These are phyloP conservation scores for Bombus sylvicola DNA, from an alignment of 1,140 invertebrate genomes.

Conservation along the genomic window DNA sequence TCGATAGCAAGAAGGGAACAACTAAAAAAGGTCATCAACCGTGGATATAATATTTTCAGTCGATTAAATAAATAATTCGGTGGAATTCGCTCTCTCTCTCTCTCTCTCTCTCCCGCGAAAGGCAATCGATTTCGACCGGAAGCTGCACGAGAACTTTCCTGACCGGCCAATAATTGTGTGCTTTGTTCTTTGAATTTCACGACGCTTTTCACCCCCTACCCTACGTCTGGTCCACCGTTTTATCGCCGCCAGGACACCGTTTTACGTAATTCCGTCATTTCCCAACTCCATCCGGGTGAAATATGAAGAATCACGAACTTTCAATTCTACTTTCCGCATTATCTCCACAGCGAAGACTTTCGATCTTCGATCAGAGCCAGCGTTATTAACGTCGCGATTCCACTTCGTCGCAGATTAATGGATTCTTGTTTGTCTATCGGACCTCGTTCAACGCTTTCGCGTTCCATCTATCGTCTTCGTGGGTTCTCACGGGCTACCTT, in stretches of 20 bases:
- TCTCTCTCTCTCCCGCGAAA: too few relatives aligned
- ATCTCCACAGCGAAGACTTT: conserved; percentile 24
- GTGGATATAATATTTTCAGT: not conserved
- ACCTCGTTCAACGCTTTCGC: conserved; percentile 16
- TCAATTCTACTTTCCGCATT: conserved; percentile 26
- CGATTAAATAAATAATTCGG: conserved; percentile 1
- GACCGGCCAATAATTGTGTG: conserved; percentile 16
- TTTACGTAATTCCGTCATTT: conserved; percentile 29
- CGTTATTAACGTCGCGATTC: conserved; percentile 45
- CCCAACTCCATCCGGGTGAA: not conserved
- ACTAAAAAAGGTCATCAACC: not conserved
- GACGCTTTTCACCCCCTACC: not conserved
- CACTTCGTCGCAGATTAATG: conserved; percentile 23
- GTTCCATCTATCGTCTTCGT: conserved; percentile 15
- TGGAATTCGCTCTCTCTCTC: not conserved
- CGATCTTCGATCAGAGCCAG: conserved; percentile 35
- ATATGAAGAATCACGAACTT: conserved; percentile 48
- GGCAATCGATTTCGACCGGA: not conserved
- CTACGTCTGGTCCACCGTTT: not conserved
- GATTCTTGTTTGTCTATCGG: conserved; percentile 41
- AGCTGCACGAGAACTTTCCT: not conserved
- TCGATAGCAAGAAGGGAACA: not conserved
- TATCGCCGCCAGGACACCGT: not conserved
- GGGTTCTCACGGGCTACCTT: not conserved
- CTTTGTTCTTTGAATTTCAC: conserved; percentile 23